phyloP scores from a whole-genome alignment of 1,140 invertebrate species.

The Drosophila eugracilis region DNA sequence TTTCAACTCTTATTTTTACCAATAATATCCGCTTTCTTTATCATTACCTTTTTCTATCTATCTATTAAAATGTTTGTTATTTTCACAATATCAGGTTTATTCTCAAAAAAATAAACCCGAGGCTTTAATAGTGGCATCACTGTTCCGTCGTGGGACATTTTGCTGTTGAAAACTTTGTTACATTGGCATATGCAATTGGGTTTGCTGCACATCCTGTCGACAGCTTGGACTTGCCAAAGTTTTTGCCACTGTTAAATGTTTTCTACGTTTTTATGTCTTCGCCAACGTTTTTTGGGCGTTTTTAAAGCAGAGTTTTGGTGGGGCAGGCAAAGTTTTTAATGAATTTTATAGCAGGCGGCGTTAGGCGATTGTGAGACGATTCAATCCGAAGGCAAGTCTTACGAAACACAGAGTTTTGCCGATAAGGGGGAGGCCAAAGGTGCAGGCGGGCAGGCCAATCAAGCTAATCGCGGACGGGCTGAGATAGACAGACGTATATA shows the following conservation, averaged over 20 bases:
- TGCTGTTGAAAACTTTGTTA: conserved; percentile 64
- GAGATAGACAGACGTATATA: background rate
- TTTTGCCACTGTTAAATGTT: conserved; percentile 77
- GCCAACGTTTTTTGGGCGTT: conserved; percentile 49
- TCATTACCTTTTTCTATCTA: no score
- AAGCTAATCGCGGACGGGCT: conserved; percentile 57
- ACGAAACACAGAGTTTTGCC: conserved; percentile 49
- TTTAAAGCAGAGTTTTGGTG: conserved; percentile 26
- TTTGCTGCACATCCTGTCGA: conserved; percentile 80
- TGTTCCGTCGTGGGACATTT: conserved; percentile 49
- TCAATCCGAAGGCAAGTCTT: conserved; percentile 36
- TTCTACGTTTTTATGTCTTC: conserved; percentile 56
- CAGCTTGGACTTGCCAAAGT: conserved; percentile 78
- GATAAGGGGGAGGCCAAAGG: conserved; percentile 65
- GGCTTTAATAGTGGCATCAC: conserved; percentile 22
- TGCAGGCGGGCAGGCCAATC: conserved; percentile 60
- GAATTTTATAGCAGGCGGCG: conserved; percentile 76
- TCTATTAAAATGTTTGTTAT: background rate
- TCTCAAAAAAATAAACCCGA: conserved; percentile 1
- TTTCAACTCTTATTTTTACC: background rate
- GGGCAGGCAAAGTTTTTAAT: conserved; percentile 70
- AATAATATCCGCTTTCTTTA: no score
- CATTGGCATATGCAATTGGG: conserved; percentile 82
- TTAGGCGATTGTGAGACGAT: conserved; percentile 50
- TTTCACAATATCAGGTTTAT: conserved; percentile 5